phyloP scores from a whole-genome alignment of 2,888 invertebrate genomes.

The Mythimna pallens region DNA sequence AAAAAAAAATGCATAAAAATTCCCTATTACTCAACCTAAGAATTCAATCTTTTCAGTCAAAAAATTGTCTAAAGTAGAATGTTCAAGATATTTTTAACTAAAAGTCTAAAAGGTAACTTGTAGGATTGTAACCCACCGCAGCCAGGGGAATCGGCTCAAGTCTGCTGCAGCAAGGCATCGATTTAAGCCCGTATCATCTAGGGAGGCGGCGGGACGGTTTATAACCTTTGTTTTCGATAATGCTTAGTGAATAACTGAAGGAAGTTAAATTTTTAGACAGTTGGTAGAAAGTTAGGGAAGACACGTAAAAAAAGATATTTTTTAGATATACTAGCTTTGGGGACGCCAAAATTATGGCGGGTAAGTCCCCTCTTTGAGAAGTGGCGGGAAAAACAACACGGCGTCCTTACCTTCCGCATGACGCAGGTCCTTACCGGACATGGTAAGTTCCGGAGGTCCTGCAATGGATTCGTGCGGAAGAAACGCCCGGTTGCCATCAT shows the following conservation, averaged over 20 bases:
- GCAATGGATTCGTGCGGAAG: too few relatives aligned
- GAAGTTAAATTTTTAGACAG: not conserved
- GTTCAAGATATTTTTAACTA: conserved; percentile 5
- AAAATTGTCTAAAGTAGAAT: conserved; percentile 4
- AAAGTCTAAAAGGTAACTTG: conserved; percentile 40
- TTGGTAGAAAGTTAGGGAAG: not conserved
- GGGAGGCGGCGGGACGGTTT: conserved; percentile 36
- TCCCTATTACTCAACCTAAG: not conserved
- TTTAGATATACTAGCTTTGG: too few relatives aligned
- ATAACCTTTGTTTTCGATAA: conserved; percentile 47
- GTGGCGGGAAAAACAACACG: too few relatives aligned
- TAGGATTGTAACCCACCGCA: conserved; percentile 33
- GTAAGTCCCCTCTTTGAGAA: too few relatives aligned
- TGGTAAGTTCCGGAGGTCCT: too few relatives aligned
- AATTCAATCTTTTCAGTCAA: not conserved
- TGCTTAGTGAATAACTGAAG: conserved; percentile 22
- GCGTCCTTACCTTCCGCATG: too few relatives aligned
- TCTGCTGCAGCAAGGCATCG: conserved; percentile 56
- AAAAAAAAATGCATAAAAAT: too few relatives aligned
- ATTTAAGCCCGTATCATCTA: conserved; percentile 60
- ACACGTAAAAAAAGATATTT: too few relatives aligned
- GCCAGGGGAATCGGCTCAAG: conserved; percentile 40
- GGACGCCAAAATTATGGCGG: too few relatives aligned
- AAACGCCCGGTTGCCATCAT: too few relatives aligned
- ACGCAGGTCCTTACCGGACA: too few relatives aligned